A percentile compares a stretch with the other conserved stretches of the same genome.
phyloP scores from a whole-genome alignment of 2,888 invertebrate genomes.

The Adela reaumurella region DNA sequence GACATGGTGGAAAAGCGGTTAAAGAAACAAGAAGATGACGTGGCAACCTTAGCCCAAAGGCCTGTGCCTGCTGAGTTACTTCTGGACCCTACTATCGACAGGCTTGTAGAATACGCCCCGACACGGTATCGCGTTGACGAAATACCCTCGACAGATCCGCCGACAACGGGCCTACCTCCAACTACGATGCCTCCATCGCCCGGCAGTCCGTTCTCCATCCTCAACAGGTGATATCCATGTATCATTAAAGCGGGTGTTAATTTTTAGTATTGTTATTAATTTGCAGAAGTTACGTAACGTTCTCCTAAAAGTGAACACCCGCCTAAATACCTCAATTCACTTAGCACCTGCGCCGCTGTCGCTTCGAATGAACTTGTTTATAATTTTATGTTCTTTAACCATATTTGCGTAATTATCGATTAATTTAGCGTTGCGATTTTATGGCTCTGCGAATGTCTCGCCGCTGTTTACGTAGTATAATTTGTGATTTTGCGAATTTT shows the following conservation, averaged over 20 bases:
- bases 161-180: constrained; percentile 22
- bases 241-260: no score
- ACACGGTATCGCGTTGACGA: constrained; percentile 58
- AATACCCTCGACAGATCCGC: constrained; percentile 32
- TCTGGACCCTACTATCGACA: constrained; percentile 70
- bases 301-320: no score
- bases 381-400: neutral
- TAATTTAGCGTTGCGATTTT: neutral
- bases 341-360: neutral
- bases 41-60: constrained; percentile 71
- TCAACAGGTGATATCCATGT: constrained; percentile 48
- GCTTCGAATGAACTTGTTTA: constrained; percentile 18
- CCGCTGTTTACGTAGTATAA: neutral
- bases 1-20: constrained; percentile 81
- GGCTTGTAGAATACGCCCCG: constrained; percentile 74
- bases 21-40: constrained; percentile 83
- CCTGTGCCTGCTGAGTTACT: constrained; percentile 71
- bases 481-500: no score
- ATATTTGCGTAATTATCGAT: neutral
- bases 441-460: neutral
- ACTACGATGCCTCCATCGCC: constrained; percentile 15
- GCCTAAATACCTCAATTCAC: no score
- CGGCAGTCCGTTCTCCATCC: constrained; percentile 3
- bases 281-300: no score
- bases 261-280: no score